Evolutionary conservation across 2,113 vertebrate species (phyloP).

Genomic region (Herpetotheres cachinnans): DNA sequence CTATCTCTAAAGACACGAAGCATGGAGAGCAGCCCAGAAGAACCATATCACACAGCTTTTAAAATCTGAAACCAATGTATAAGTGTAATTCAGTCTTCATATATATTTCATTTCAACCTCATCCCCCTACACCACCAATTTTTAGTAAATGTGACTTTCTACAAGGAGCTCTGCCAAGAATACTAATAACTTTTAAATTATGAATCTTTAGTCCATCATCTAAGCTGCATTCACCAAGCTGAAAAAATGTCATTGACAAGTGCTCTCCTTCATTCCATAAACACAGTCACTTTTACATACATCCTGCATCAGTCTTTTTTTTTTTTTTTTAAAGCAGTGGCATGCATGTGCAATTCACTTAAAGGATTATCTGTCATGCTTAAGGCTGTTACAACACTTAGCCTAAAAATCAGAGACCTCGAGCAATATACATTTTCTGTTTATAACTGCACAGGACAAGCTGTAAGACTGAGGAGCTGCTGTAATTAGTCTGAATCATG

Average conservation of each 20-base stretch:
- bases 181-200: not conserved
- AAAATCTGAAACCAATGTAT: not conserved
- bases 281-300: not conserved
- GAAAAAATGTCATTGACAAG: not conserved
- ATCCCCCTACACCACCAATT: not conserved
- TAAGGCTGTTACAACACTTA: not conserved
- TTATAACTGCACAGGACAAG: not conserved
- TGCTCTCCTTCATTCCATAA: not conserved
- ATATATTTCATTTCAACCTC: not conserved
- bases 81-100: not conserved
- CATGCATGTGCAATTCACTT: not conserved
- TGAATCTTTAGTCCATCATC: not conserved
- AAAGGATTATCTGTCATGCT: not conserved
- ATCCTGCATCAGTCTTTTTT: not conserved
- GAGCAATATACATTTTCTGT: not conserved
- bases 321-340: not conserved
- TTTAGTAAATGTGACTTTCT: not conserved
- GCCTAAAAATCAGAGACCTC: not conserved
- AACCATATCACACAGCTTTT: not conserved
- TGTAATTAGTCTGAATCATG: not conserved
- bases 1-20: not conserved
- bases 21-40: not conserved
- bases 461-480: not conserved
- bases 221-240: not conserved
- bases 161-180: not conserved